These are phyloP conservation scores for Panagrolaimus sp. DNA, from an alignment of 1,140 invertebrate species.

Conservation along the genomic window DNA sequence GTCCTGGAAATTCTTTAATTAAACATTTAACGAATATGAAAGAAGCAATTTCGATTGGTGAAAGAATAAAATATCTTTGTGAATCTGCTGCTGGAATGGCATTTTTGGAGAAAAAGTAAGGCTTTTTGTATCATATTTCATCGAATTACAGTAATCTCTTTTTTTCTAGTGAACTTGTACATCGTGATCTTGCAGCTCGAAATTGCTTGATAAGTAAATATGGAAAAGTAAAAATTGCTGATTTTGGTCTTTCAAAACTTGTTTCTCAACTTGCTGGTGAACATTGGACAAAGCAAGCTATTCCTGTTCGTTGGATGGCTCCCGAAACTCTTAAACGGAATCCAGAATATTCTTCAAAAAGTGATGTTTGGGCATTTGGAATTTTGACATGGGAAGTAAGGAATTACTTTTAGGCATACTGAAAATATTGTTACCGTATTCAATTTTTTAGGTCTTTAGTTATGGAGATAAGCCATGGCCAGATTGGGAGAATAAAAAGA, in stretches of 20 bases:
- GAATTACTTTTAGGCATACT: constrained; percentile 84
- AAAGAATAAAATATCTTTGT: constrained; percentile 21
- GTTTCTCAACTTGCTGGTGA: constrained; percentile 61
- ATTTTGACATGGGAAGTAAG: constrained; percentile 79
- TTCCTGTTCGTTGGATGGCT: constrained; percentile 71
- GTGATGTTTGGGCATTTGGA: constrained; percentile 73
- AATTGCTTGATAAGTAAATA: constrained; percentile 23
- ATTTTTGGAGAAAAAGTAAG: constrained; percentile 79
- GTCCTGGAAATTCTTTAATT: constrained; percentile 34
- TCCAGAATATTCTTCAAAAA: constrained; percentile 86
- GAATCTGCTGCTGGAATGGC: constrained; percentile 3
- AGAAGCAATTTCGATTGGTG: constrained; percentile 4
- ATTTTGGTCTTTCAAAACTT: constrained; percentile 89
- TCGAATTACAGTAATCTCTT: not conserved
- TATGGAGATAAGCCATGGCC: constrained; percentile 42
- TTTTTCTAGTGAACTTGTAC: constrained; percentile 7
- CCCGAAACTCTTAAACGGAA: constrained; percentile 81
- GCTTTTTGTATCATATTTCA: constrained; percentile 67
- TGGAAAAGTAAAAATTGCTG: constrained; percentile 75
- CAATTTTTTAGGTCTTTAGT: constrained; percentile 59
- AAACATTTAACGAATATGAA: constrained; percentile 21
- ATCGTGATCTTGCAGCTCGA: constrained; percentile 4
- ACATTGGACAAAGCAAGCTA: constrained; percentile 71
- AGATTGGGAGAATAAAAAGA: constrained; percentile 20
- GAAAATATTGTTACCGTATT: constrained; percentile 67